Evolutionary conservation across 1,140 invertebrate species (phyloP).

Genomic region (Cotesia vestalis): DNA sequence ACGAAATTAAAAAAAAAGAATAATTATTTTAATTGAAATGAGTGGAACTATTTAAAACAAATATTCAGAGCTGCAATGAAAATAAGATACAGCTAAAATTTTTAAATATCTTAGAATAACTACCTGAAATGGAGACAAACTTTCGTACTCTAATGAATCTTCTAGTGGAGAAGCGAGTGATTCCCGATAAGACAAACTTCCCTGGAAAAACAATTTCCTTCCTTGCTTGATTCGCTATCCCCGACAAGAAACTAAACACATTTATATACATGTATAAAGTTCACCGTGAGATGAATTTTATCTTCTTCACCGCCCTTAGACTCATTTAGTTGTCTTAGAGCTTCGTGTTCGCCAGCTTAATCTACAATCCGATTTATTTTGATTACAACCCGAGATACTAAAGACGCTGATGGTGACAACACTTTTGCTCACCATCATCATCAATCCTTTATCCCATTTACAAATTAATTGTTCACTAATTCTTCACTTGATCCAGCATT

Average conservation of each 20-base stretch:
- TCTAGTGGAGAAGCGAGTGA: constrained; percentile 32
- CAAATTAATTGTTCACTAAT: constrained; percentile 5
- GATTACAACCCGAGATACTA: constrained; percentile 33
- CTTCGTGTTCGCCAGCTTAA: constrained; percentile 29
- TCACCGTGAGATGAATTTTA: constrained; percentile 3
- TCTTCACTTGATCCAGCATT: not conserved
- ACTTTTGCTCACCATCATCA: not conserved
- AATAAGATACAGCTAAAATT: constrained; percentile 12
- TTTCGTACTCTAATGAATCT: constrained; percentile 35
- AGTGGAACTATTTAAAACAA: constrained; percentile 5
- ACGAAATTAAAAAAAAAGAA: no score
- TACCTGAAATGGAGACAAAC: constrained; percentile 22
- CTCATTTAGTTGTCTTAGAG: constrained; percentile 29
- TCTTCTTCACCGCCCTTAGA: not conserved
- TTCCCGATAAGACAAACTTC: constrained; percentile 37
- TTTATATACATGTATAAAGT: not conserved
- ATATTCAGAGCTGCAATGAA: constrained; percentile 17
- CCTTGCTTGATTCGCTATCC: constrained; percentile 26
- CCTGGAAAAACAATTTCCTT: constrained; percentile 38
- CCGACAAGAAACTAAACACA: constrained; percentile 14
- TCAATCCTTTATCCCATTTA: constrained; percentile 5
- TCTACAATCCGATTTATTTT: constrained; percentile 40
- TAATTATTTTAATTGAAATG: not conserved
- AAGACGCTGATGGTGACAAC: constrained; percentile 25
- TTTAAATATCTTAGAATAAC: not conserved